Base-by-base conservation (phyloP, 2,888 invertebrate species). In the Ommatoiulus sabulosus region DNA sequence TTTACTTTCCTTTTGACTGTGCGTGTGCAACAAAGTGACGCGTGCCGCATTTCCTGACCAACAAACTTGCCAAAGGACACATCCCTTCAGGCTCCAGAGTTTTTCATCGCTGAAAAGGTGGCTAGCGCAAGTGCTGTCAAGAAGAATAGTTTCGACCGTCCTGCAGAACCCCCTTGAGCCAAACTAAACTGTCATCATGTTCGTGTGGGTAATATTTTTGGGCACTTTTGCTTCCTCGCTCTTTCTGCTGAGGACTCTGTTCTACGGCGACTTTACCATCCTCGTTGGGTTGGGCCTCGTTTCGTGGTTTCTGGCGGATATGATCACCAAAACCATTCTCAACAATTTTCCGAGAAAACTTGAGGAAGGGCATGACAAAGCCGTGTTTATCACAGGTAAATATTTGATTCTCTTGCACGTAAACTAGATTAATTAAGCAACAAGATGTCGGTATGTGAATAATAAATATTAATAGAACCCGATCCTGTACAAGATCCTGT, bases 371-470 rank as follows among this genome's bases (percentile, higher is more conserved):
- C 52, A 89, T 7, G 90, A 90, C 44, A 92, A 91, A 87, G 91
- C 91, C 5, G 91, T 92, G 17, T 88, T 91, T 35, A 90, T 92
- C 85, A 91, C 91, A 44, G 92, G 92, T 92, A 84, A 90, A 90
- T 89, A 8, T 20, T 12, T 35, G 35, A 35, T 35, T 35, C 35
- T 35, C 35, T 35, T 35, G 35, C 35, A 35, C 35, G 35, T 35
- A 35, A 35, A 35, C 35, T 35, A 35, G 35, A 35, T 35, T 35
- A 35, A 35, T 35, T 35, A 35, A 35, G 35, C 35, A 35, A 35
- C 35, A 35, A 35, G 35, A 35, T 35, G 35, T 35, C 35, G 35
- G 35, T 35, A 35, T 35, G n/a, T n/a, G n/a, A n/a, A n/a, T n/a
- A n/a, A 35, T 35, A 35, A 35, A 35, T 35, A 35, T 35, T 35